phyloP scores from a whole-genome alignment of 1,140 invertebrate species.

The Solenopsis fugax region DNA sequence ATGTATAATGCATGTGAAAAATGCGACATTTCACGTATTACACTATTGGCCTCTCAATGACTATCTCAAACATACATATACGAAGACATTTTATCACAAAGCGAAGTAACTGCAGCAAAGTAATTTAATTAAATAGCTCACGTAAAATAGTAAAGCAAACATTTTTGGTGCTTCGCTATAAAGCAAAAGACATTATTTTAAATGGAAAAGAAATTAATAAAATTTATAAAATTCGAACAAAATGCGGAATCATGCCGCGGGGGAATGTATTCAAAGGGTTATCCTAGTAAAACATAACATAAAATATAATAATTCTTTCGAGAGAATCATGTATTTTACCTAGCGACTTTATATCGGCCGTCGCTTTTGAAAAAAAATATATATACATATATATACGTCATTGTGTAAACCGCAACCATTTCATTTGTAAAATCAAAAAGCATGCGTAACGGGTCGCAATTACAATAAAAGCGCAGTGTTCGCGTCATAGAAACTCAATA shows the following conservation, averaged over 20 bases:
- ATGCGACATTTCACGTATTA: not conserved
- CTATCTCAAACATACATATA: not conserved
- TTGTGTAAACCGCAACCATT: slow-evolving; percentile 27
- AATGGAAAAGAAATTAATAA: not conserved
- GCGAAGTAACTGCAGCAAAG: not conserved
- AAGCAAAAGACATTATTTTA: not conserved
- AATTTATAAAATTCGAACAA: not conserved
- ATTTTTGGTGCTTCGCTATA: not conserved
- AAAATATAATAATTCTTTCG: not conserved
- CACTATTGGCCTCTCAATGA: not conserved
- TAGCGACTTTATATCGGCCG: not conserved
- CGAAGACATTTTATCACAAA: not conserved
- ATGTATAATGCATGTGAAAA: not conserved
- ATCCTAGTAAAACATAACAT: not conserved
- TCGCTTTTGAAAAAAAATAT: not conserved
- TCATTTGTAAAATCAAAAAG: slow-evolving; percentile 48
- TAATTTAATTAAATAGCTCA: not conserved
- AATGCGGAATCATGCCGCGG: not conserved
- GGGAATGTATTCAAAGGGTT: not conserved
- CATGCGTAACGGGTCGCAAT: slow-evolving; percentile 25
- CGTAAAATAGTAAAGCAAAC: not conserved
- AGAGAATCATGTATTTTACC: slow-evolving; percentile 9
- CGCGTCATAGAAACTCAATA: slow-evolving; percentile 33
- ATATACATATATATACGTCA: slow-evolving; percentile 11
- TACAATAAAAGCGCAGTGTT: slow-evolving; percentile 31